Conservation (phyloP, 2,888 invertebrate species). For the Altica lythri region DNA sequence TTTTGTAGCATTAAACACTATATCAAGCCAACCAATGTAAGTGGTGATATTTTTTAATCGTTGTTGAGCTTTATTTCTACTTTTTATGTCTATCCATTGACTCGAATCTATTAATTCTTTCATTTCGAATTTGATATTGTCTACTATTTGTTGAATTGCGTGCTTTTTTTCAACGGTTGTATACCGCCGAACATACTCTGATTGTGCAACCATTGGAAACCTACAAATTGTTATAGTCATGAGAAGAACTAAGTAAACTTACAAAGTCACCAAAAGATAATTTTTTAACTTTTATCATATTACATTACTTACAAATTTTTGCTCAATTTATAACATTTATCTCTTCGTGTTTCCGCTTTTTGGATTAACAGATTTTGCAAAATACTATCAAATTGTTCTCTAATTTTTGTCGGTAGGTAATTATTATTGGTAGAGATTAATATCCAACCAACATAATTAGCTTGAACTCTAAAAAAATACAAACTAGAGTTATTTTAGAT, state of each 20-base stretch:
- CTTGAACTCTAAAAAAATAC: conserved; percentile 39
- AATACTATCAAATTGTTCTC: conserved; percentile 35
- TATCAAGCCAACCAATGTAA: conserved; percentile 42
- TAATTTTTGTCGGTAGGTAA: conserved; percentile 39
- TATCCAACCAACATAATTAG: conserved; percentile 48
- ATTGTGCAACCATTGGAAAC: conserved; percentile 44
- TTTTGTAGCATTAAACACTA: conserved; percentile 40
- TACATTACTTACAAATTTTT: conserved; percentile 38
- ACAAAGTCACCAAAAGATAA: neutral
- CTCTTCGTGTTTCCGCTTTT: conserved; percentile 23
- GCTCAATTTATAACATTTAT: conserved; percentile 39
- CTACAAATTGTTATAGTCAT: conserved; percentile 30
- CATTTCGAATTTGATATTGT: conserved; percentile 40
- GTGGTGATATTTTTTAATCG: conserved; percentile 37
- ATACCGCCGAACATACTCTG: conserved; percentile 42
- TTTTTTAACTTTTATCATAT: neutral
- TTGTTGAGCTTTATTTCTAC: conserved; percentile 32
- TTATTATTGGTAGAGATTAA: conserved; percentile 40
- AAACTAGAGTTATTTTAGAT: neutral
- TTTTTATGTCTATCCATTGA: conserved; percentile 42
- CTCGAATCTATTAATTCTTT: conserved; percentile 29
- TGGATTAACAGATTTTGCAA: conserved; percentile 2
- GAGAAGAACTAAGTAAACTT: no score
- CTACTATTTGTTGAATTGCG: conserved; percentile 39
- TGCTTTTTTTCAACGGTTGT: conserved; percentile 35